These are phyloP conservation scores for Parazoanthus atlanticus DNA, from an alignment of 92 coral and sea anemone species.

Conservation along the genomic window DNA sequence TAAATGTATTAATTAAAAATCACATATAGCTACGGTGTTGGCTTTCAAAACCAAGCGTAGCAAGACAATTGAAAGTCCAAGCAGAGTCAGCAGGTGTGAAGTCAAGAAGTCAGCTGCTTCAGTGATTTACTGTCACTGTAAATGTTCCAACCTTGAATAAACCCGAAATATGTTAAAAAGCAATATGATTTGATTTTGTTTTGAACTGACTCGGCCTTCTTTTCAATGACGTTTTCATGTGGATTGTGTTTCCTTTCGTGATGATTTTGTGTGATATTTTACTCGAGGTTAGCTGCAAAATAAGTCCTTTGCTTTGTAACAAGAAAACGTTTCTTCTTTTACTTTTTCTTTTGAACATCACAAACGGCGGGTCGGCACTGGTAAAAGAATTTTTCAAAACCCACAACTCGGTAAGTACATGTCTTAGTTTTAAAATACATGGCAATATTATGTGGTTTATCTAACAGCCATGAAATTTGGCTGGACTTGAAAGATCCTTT, in stretches of 20 bases:
- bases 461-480: neutral
- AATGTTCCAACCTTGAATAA: constrained; percentile 28
- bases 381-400: neutral
- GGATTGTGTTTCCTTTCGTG: too few species aligned
- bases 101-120: neutral
- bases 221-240: neutral
- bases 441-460: neutral
- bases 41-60: constrained; percentile 16
- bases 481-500: neutral
- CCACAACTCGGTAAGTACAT: constrained; percentile 20
- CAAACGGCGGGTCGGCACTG: neutral
- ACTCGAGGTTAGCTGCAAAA: neutral
- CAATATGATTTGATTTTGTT: neutral
- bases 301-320: neutral
- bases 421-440: neutral
- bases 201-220: neutral
- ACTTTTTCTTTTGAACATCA: constrained; percentile 8
- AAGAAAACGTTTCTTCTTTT: neutral
- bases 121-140: neutral
- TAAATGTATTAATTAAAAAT: too few species aligned
- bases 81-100: constrained; percentile 13
- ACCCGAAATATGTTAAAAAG: neutral
- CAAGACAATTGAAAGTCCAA: neutral
- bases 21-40: neutral
- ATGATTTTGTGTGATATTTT: too few species aligned